Evolutionary conservation across 2,888 invertebrate species (phyloP).

Genomic region (Cephus rjabovi): DNA sequence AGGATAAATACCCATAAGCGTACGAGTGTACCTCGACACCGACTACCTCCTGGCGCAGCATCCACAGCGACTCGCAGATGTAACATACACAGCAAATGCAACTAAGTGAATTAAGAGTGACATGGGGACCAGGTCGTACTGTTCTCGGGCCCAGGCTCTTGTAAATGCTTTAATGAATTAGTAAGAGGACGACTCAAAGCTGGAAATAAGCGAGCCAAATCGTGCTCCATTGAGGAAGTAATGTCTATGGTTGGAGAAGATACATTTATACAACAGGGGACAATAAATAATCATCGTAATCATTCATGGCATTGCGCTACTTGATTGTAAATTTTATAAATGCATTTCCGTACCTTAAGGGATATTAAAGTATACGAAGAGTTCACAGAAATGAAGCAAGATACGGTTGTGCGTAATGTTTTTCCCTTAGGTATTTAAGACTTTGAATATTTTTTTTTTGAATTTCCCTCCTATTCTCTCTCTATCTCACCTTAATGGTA

Average conservation of each 20-base stretch:
- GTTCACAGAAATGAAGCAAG: neutral
- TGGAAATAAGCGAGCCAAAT: constrained; percentile 34
- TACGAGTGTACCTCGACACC: neutral
- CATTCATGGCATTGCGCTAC: neutral
- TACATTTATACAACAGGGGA: neutral
- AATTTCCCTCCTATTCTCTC: constrained; percentile 6
- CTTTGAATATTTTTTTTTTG: neutral
- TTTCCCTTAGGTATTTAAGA: neutral
- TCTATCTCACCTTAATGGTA: constrained; percentile 1
- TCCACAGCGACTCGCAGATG: neutral
- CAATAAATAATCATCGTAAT: neutral
- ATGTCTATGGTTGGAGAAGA: constrained; percentile 21
- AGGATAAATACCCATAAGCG: neutral
- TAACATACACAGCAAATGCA: constrained; percentile 12
- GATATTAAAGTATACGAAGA: neutral
- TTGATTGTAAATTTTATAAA: neutral
- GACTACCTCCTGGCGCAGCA: neutral
- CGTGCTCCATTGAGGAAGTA: constrained; percentile 14
- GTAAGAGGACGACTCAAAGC: constrained; percentile 36
- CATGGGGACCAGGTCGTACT: constrained; percentile 27
- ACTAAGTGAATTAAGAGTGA: constrained; percentile 45
- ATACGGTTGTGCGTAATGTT: neutral
- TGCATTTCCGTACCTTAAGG: neutral
- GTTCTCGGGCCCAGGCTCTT: constrained; percentile 23
- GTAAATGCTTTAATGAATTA: constrained; percentile 50